These are phyloP conservation scores for Shinisaurus crocodilurus DNA, from an alignment of 2,113 vertebrate species.

Conservation along the genomic window DNA sequence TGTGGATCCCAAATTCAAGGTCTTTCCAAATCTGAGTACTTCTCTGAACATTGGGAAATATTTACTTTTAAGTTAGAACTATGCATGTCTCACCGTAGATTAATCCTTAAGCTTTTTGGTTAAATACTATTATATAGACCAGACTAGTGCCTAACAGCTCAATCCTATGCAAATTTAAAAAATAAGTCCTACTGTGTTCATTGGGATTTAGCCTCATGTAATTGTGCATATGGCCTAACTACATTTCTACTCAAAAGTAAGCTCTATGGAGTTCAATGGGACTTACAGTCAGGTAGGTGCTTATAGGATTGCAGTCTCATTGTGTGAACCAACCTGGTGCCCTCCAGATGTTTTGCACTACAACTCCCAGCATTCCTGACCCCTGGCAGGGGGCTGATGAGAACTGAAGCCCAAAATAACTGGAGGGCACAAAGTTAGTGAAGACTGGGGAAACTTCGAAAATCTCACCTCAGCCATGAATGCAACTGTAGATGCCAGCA, in stretches of 20 bases:
- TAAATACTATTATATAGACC: neutral
- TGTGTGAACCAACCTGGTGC: too few species aligned
- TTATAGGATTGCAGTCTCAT: too few species aligned
- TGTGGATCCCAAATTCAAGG: neutral
- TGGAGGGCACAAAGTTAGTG: too few species aligned
- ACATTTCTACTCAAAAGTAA: neutral
- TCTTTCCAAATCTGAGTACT: neutral
- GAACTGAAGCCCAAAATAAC: too few species aligned
- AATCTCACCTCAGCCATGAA: too few species aligned
- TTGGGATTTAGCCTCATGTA: neutral
- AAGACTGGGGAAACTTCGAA: too few species aligned
- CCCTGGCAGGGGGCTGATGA: too few species aligned
- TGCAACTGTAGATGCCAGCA: too few species aligned
- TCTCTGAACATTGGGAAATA: neutral
- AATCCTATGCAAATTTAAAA: neutral
- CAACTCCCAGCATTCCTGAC: too few species aligned
- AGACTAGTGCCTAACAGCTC: too few species aligned
- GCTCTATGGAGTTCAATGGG: neutral
- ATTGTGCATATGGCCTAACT: neutral
- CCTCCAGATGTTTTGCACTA: too few species aligned
- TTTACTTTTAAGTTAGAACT: neutral
- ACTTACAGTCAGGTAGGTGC: neutral
- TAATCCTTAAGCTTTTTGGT: neutral
- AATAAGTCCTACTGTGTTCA: neutral
- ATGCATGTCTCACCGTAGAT: neutral